Base-by-base conservation (phyloP, 2,797 vertebrate genomes). In the Buceros bicornis region DNA sequence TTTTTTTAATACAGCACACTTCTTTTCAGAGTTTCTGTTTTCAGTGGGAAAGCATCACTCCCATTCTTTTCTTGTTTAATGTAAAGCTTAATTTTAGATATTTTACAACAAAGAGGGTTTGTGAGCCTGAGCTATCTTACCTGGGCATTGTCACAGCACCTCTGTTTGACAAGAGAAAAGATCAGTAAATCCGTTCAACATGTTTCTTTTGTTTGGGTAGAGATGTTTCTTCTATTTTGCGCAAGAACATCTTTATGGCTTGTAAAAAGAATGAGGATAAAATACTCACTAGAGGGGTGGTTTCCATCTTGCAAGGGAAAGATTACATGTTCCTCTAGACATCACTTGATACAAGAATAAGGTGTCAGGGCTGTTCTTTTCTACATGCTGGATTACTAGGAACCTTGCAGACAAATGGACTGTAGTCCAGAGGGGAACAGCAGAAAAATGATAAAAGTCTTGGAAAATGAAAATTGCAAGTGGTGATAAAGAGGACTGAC, bases 401-500 rank as follows among this genome's bases (percentile, higher is more conserved):
- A 35, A 60, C 48, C 67, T 90, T 89, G 48, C 47, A 90, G 87
- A 93, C 18, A 94, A 96, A 96, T 93, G 74, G 57, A 82, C 25
- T 16, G 21, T 67, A 81, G 72, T 60, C 82, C 71, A 90, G 69
- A 91, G 51, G 31, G 85, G n/a, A 83, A 87, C 10, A 77, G 76
- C 13, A 86, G 71, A 78, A 72, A 96, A 90, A 93, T 87, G 48
- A 95, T 79, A 78, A 78, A 97, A 90, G 54, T 16, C 93, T 76
- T 76, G 18, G 82, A 74, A 94, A 95, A 94, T 85, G 60, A 81
- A 91, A 96, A 93, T 79, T 93, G 91, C 47, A 90, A 66, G 79
- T 33, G 48, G 66, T 95, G 87, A 96, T 96, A 94, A 97, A 96
- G 90, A 94, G 87, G 80, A 85, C 24, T 90, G 94, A 93, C 93